These are phyloP conservation scores for Pantala flavescens DNA, from an alignment of 1,140 invertebrate species.

Conservation along the genomic window DNA sequence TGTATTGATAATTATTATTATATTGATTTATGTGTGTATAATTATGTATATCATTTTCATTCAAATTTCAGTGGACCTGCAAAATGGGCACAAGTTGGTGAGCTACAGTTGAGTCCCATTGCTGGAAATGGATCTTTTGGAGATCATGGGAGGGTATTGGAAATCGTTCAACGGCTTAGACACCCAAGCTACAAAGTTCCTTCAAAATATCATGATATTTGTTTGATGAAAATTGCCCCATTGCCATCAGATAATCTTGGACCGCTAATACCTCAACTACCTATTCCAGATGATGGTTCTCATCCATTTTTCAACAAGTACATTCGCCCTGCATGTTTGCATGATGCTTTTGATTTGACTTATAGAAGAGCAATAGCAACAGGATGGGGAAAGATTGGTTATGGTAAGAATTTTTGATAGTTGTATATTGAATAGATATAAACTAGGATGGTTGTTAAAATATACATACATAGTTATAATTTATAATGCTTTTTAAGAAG, in stretches of 20 bases:
- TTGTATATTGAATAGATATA: no score
- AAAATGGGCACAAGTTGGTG: neutral
- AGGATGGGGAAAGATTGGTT: constrained; percentile 29
- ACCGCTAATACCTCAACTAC: neutral
- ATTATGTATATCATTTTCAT: neutral
- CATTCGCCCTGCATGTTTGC: constrained; percentile 28
- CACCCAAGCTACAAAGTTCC: constrained; percentile 43
- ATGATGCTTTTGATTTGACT: constrained; percentile 12
- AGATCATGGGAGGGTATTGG: constrained; percentile 23
- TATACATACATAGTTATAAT: no score
- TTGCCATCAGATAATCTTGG: neutral
- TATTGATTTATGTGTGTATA: no score
- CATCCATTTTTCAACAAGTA: constrained; percentile 21
- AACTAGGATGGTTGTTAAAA: no score
- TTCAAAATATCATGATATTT: constrained; percentile 36
- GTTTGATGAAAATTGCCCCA: constrained; percentile 30
- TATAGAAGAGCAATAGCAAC: constrained; percentile 20
- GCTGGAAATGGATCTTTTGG: neutral
- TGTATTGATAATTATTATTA: no score
- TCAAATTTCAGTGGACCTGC: neutral
- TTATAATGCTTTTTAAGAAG: no score
- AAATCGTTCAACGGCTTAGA: constrained; percentile 26
- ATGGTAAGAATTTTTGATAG: constrained; percentile 11
- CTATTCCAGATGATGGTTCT: neutral
- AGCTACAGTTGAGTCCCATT: neutral